Evolutionary conservation across 2,888 invertebrate genomes (phyloP), one percentile per base, ranked within the genome.

Genomic region (Copidosoma aretas): DNA sequence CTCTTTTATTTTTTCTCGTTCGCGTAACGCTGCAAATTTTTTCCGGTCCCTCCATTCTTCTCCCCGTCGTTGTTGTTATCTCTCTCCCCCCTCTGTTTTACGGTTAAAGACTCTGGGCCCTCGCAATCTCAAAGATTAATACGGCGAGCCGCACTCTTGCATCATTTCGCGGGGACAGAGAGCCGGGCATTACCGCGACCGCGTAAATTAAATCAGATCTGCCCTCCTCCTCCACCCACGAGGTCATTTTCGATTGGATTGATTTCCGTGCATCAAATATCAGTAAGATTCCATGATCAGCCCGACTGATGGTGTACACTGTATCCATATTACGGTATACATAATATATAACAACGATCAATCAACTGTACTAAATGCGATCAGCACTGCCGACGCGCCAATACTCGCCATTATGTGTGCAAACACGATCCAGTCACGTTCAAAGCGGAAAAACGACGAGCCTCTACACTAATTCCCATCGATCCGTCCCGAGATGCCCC

Each of bases 61-160:
- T 41, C 14, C 32, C 46, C 19, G 8, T 32, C 24, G 32, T 32
- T 32, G 32, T 32, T 8, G 3, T 8, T 19, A 21, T 41, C 43
- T 10, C 24, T 15, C 17, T 49, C 8, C 52, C n/a, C 21, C 5
- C 32, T 19, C 22, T 59, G 49, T 57, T 61, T 67, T 61, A 57
- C 57, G 32, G 46, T 51, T 64, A 68, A 68, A 64, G 54, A 66
- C 60, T 56, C 22, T 53, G 24, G 22, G 39, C 58, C 58, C 32
- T 51, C n/a, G 54, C 58, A 64, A 70, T 67, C 54, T 67, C 49
- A 43, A 61, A 67, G 64, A 64, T 70, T 64, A 64, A 64, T 67
- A 58, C 24, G 10, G 43, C 25, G 17, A 25, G 59, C 57, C 12
- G 59, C 39, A 25, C 19, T 25, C 8, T 32, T 5, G 32, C 8